A percentile compares a stretch with the other conserved stretches of the same genome.
phyloP scores from a whole-genome alignment of 2,797 vertebrate species.

The Acanthiza pusilla region DNA sequence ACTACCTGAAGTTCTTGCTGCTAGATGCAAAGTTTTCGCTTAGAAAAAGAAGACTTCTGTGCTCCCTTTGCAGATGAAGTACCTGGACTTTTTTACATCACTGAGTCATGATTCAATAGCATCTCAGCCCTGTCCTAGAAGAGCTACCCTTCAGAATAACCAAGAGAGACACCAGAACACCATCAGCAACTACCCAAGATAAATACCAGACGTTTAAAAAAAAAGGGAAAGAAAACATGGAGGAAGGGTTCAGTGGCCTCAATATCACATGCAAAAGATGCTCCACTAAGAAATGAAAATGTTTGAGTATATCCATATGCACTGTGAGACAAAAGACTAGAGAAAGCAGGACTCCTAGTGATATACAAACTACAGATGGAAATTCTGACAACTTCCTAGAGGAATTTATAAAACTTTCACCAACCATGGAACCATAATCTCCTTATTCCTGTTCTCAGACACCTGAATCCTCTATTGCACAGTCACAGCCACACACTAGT shows the following conservation, averaged over 20 bases:
- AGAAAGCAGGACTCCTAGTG: not conserved
- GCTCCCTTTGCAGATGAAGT: not conserved
- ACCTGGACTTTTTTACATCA: not conserved
- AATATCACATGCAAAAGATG: not conserved
- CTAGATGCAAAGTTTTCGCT: not conserved
- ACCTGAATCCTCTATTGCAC: not conserved
- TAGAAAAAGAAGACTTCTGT: not conserved
- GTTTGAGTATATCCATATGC: not conserved
- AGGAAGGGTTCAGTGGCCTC: not conserved
- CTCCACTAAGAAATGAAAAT: not conserved
- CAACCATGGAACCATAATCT: not conserved
- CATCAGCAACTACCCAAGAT: not conserved
- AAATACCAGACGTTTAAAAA: not conserved
- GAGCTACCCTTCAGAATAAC: not conserved
- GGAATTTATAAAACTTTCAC: not conserved
- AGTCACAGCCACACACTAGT: not conserved
- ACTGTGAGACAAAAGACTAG: not conserved
- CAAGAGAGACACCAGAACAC: not conserved
- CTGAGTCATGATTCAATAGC: not conserved
- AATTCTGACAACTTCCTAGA: slow-evolving; percentile 10
- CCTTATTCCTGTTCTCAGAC: not conserved
- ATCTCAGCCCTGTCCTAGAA: not conserved
- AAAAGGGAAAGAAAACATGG: not conserved
- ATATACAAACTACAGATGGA: not conserved
- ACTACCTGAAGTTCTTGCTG: not conserved